Evolutionary conservation across 2,113 vertebrate genomes (phyloP), one percentile per base, ranked within the genome.

Genomic region (Lagenorhynchus albirostris): DNA sequence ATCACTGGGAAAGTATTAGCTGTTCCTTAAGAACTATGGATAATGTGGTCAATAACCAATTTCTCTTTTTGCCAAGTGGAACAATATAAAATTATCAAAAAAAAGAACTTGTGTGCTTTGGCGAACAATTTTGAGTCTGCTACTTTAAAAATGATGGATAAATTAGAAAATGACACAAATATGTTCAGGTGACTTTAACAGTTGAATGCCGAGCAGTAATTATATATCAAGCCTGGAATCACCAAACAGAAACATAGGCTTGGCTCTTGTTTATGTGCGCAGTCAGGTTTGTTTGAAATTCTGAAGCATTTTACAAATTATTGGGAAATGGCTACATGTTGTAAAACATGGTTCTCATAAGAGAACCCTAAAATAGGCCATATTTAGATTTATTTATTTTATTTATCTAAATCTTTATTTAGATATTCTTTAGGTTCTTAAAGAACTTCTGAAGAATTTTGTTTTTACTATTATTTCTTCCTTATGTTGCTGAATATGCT

Each of bases 401-500:
- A 44, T 29, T 74, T 76, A 53, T 53, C 47, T 53, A 77, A 50
- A 77, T 53, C 3, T 62, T 84, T 67, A 73, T 81, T 88, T 80
- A 53, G 13, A 65, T 89, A 93, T 85, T 93, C 79, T 74, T 90
- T 71, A 62, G 21, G 31, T 91, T 93, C 47, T 79, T 86, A 68
- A 58, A 50, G 41, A 95, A 90, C 29, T 83, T 96, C 6, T 62
- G 74, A 92, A 90, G 47, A 83, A 70, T 60, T 95, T 87, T 81
- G 33, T 73, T 96, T 68, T n/a, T 91, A 18, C 12, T 82, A 33
- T 76, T 71, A 44, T 77, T 85, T 84, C 83, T 96, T 92, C 12
- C 55, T 92, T 50, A 33, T 74, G 44, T 65, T 53, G 71, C 14
- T 55, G 65, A 73, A 87, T 91, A 79, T 62, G 25, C 21, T 89